Percentiles rank a stretch among this genome's conserved stretches.
Evolutionary conservation across 2,797 vertebrate genomes (phyloP).

Genomic region (Rhinella marina): DNA sequence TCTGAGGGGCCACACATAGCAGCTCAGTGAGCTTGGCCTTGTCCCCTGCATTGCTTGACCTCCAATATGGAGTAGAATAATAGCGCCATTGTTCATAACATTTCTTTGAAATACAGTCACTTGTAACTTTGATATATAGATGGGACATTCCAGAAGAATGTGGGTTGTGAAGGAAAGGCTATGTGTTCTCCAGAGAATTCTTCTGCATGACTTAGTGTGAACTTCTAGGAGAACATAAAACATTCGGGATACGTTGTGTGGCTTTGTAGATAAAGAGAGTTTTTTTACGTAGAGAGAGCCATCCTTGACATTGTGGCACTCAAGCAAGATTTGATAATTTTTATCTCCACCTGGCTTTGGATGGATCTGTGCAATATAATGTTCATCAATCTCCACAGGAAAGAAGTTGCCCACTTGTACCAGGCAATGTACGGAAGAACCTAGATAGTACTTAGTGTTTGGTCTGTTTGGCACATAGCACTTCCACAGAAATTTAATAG

Average conservation of each 20-base stretch:
- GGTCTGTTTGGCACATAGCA: too few relatives aligned
- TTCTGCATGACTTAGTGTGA: slow-evolving; percentile 1
- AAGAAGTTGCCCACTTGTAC: too few relatives aligned
- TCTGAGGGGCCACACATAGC: slow-evolving; percentile 9
- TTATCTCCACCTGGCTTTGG: too few relatives aligned
- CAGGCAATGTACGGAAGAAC: too few relatives aligned
- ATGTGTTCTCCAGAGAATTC: slow-evolving; percentile 22
- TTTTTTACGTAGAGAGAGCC: not conserved
- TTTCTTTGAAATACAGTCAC: slow-evolving; percentile 46
- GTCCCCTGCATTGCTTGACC: slow-evolving; percentile 50
- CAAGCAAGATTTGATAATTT: too few relatives aligned
- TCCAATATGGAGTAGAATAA: slow-evolving; percentile 30
- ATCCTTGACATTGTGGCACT: not conserved
- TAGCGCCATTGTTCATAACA: slow-evolving; percentile 44
- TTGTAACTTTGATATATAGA: slow-evolving; percentile 48
- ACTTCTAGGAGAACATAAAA: not conserved
- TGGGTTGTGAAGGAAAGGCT: slow-evolving; percentile 7
- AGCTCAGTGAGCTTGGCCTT: not conserved
- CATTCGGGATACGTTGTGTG: not conserved
- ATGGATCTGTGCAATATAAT: too few relatives aligned
- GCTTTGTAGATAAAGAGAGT: not conserved
- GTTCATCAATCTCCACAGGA: too few relatives aligned
- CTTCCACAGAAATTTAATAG: too few relatives aligned
- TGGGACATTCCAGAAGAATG: slow-evolving; percentile 29
- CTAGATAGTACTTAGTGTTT: too few relatives aligned